A percentile compares a stretch with the other conserved stretches of the same genome.
Conservation (phyloP, 2,797 vertebrate species). For the Onychomys torridus region DNA sequence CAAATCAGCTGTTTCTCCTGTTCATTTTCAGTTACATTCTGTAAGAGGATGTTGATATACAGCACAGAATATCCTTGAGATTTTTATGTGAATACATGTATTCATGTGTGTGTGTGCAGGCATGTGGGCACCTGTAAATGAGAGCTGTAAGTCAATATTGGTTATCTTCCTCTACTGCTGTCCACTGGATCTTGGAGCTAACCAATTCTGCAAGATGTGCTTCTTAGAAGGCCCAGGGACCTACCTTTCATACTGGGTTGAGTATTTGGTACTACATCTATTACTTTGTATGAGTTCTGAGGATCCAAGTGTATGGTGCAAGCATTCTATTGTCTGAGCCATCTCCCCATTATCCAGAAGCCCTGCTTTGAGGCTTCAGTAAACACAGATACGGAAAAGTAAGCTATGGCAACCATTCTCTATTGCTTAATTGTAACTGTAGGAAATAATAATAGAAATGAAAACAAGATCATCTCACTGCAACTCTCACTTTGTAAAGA, state of each 20-base stretch:
- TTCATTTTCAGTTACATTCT: neutral
- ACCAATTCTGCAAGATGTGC: neutral
- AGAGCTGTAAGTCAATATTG: neutral
- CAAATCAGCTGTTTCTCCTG: neutral
- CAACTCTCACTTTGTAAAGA: neutral
- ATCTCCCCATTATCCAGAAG: neutral
- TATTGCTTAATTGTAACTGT: neutral
- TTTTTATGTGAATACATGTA: neutral
- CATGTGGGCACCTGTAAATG: accelerated
- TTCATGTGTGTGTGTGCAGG: neutral
- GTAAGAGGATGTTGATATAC: neutral
- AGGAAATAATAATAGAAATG: neutral
- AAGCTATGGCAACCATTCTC: neutral
- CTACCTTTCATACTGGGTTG: no score
- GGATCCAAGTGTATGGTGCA: neutral
- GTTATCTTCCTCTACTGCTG: neutral
- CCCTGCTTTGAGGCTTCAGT: neutral
- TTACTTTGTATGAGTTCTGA: neutral
- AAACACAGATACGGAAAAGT: neutral
- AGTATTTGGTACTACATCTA: accelerated
- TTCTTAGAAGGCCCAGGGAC: neutral
- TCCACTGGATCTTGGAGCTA: neutral
- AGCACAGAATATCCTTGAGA: neutral
- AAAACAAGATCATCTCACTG: neutral
- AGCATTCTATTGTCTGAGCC: neutral